These are phyloP conservation scores for Hymenochirus boettgeri DNA, from an alignment of 2,113 vertebrate species.

Conservation along the genomic window DNA sequence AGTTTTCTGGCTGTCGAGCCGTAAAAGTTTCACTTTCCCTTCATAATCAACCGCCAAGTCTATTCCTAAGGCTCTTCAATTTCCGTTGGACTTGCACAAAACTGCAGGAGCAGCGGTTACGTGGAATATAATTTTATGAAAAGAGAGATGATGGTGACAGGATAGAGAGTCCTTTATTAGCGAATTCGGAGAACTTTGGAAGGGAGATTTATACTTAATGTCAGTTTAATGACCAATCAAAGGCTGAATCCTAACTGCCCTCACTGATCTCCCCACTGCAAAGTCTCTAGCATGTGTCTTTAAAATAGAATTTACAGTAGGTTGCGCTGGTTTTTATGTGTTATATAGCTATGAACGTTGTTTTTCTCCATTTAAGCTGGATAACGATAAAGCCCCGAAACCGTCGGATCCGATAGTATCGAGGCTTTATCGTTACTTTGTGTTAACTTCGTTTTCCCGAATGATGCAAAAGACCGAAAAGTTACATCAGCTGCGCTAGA, in stretches of 20 bases:
- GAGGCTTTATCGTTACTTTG: no score
- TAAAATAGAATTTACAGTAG: no score
- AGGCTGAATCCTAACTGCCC: neutral
- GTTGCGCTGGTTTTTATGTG: no score
- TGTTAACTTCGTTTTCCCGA: no score
- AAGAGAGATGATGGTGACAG: constrained; percentile 27
- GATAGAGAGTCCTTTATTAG: constrained; percentile 35
- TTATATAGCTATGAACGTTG: no score
- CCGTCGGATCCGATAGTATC: no score
- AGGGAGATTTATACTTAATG: constrained; percentile 38
- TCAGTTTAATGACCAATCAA: constrained; percentile 22
- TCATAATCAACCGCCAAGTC: constrained; percentile 33
- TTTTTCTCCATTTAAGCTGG: no score
- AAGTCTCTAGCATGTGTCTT: neutral
- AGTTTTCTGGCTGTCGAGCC: constrained; percentile 33
- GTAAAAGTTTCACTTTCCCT: constrained; percentile 26
- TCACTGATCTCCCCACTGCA: neutral
- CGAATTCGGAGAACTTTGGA: constrained; percentile 15
- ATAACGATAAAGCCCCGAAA: no score
- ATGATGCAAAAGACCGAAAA: no score
- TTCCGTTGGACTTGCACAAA: constrained; percentile 36
- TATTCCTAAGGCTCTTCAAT: constrained; percentile 36
- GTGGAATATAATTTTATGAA: constrained; percentile 29
- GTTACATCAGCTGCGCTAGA: no score
- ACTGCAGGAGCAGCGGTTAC: constrained; percentile 27